Conservation (phyloP, 2,113 vertebrate species). For the Tetrax tetrax region DNA sequence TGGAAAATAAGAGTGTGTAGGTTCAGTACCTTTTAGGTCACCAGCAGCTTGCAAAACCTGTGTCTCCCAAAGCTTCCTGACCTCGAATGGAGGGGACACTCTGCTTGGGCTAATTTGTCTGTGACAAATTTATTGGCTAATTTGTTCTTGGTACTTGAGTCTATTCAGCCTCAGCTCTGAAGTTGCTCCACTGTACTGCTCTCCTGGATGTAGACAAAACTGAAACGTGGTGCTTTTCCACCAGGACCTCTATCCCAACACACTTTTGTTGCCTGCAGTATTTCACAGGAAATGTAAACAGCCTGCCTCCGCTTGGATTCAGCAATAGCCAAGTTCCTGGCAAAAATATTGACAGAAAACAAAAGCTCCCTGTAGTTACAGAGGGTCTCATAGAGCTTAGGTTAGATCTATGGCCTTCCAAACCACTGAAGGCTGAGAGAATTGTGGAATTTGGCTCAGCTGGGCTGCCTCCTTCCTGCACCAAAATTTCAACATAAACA, state of each 20-base stretch:
- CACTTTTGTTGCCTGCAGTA: background rate
- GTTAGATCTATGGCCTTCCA: background rate
- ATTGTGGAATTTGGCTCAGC: conserved; percentile 8
- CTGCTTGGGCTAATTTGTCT: background rate
- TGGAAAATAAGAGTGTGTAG: background rate
- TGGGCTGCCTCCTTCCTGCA: conserved; percentile 8
- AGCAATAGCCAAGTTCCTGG: background rate
- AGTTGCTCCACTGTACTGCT: background rate
- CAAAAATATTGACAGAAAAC: background rate
- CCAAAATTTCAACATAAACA: conserved; percentile 12
- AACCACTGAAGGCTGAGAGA: background rate
- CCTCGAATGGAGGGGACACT: background rate
- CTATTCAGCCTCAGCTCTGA: background rate
- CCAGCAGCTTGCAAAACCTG: background rate
- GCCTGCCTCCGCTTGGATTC: background rate
- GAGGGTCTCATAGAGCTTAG: background rate
- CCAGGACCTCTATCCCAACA: background rate
- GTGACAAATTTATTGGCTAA: background rate
- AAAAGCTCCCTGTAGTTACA: background rate
- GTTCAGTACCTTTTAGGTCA: background rate
- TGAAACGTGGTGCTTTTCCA: background rate
- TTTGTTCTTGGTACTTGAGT: background rate
- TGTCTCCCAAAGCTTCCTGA: background rate
- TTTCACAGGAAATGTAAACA: background rate
- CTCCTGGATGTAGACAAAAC: too few species aligned